Evolutionary conservation across 2,888 invertebrate genomes (phyloP), one percentile per base, ranked within the genome.

Genomic region (Cephonodes hylas): DNA sequence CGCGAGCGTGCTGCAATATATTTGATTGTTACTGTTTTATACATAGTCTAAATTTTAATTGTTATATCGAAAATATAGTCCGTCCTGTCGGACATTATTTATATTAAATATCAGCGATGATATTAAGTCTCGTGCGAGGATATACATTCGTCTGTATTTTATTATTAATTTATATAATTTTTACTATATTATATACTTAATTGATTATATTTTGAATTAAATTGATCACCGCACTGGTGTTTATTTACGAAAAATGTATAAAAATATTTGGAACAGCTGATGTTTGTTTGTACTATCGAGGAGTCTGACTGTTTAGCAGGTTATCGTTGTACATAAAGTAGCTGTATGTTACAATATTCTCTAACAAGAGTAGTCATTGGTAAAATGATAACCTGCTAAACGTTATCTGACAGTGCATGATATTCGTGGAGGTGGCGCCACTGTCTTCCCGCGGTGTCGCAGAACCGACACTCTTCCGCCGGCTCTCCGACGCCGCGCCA

Each of bases 81-180:
- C 53, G 27, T 53, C 27, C 18, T 31, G 53, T 15, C 31, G 31
- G 31, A 53, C 53, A 53, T 27, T 53, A 31, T 53, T 53, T 27
- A 27, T 20, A 38, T 38, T n/a, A 3, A 8, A 44, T 20, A 44
- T 53, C 18, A 31, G 27, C 53, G 27, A 53, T 27, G 31, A 31
- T 53, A 53, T 27, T 8, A 18, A 13, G 6, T 15, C 25, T 18
- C 18, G 27, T 53, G 18, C 8, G 15, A 27, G 10, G 10, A 8
- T 23, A 23, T n/a, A n/a, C 23, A 27, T 15, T 10, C 13, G 45
- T 45, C 27, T 18, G 27, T 18, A 53, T 53, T 53, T 53, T 53
- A 53, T 53, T 53, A 53, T 53, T 53, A 53, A 53, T 53, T 53
- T 31, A 53, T 48, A 48, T 53, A 31, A 53, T 31, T 18, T 18